Evolutionary conservation across 2,797 vertebrate genomes (phyloP), one percentile per base, ranked within the genome.

Genomic region (Brachymystax lenok): DNA sequence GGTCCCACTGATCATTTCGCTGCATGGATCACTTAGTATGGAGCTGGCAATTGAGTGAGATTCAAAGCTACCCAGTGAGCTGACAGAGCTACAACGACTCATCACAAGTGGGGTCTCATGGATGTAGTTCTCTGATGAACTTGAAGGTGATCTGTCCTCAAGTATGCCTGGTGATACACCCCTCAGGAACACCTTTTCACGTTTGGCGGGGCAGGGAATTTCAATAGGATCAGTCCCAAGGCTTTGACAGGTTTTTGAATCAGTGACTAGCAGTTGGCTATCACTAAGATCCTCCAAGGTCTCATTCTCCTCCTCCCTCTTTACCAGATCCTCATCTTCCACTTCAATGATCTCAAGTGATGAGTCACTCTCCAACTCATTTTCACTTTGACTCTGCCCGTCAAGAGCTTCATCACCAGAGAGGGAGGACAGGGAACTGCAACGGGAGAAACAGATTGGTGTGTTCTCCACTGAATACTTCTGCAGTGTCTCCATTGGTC

Each of bases 11-110:
- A 98, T 95, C 96, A 98, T 98, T 85, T 97, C 98, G 0, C 98
- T 99, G 90, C 97, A 98, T 0, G 98, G 98, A 85, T 99, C 98
- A 1, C 98, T 99, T 84, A 97, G 96, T 84, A 99, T 97, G 19
- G 98, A 99, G 89, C 98, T 99, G 83, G 96, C 98, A 3, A 99
- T 99, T 76, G 98, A 99, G 0, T 95, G 96, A 75, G 96, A 97
- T 85, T 98, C 98, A 2, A 99, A 99, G 88, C 98, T 99, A 74
- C 97, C 97, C 80, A 99, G 85, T 0, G 98, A 99, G 87, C 98
- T 99, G 79, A 99, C 98, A 0, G 98, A 99, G 84, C 98, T 99
- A 87, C 98, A 99, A 77, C 98, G 96, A 79, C 97, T 99, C 95
- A 99, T 96, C 21, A 99, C 96, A 77, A 99, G 92, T 0, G 98